A percentile compares a stretch with the other conserved stretches of the same genome.
Evolutionary conservation across 2,888 invertebrate genomes (phyloP).

Genomic region (Diploptera punctata): DNA sequence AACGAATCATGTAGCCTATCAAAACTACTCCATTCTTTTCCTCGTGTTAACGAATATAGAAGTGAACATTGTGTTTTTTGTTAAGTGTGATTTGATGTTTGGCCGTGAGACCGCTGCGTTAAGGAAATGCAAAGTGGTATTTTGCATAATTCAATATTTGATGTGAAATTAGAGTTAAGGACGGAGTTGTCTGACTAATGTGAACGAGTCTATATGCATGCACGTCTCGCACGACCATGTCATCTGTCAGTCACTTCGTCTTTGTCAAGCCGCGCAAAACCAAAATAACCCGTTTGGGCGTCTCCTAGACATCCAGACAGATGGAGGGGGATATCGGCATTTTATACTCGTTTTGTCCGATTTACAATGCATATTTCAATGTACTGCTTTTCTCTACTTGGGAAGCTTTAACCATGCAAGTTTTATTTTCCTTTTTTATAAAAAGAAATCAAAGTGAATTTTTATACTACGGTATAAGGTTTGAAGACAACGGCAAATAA

Average conservation of each 20-base stretch:
- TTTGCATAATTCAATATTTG: neutral
- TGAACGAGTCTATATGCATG: conserved; percentile 15
- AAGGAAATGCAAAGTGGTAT: no score
- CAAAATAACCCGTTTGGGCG: conserved; percentile 3
- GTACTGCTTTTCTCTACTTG: conserved; percentile 1
- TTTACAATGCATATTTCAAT: conserved; percentile 28
- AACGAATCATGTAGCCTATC: no score
- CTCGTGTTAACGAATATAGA: neutral
- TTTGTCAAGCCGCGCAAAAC: conserved; percentile 1
- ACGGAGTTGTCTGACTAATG: neutral
- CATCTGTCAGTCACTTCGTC: conserved; percentile 22
- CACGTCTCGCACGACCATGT: neutral
- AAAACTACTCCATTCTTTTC: neutral
- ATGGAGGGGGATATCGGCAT: neutral
- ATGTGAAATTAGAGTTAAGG: neutral
- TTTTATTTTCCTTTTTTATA: no score
- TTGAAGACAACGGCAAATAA: conserved; percentile 18
- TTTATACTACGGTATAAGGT: neutral
- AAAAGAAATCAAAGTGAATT: neutral
- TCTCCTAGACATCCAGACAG: neutral
- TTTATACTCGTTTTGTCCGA: neutral
- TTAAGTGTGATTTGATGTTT: neutral
- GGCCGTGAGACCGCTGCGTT: no score
- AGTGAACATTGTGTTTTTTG: neutral
- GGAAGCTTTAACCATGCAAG: neutral